Evolutionary conservation across 2,888 invertebrate species (phyloP).

Genomic region (Seladonia tumulorum): DNA sequence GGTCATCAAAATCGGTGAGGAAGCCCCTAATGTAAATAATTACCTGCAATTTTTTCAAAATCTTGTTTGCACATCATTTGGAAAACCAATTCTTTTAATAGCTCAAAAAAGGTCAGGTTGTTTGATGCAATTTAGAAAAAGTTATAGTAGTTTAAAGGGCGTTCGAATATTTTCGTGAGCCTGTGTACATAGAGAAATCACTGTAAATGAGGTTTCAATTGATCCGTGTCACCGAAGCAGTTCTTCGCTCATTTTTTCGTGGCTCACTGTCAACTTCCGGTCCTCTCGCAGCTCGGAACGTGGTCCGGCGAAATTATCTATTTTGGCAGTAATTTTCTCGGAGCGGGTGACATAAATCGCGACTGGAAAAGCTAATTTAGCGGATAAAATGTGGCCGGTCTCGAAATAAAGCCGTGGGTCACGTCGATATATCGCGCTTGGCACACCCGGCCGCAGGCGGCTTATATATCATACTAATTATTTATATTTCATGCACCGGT

Average conservation of each 20-base stretch:
- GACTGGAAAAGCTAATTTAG: slow-evolving; percentile 77
- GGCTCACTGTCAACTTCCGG: not conserved
- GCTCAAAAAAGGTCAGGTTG: too few relatives aligned
- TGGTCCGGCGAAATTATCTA: slow-evolving; percentile 67
- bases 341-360: slow-evolving; percentile 76
- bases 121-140: too few relatives aligned
- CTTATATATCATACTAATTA: slow-evolving; percentile 80
- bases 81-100: too few relatives aligned
- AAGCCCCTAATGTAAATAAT: too few relatives aligned
- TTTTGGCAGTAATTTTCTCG: slow-evolving; percentile 70
- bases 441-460: slow-evolving; percentile 69
- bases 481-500: slow-evolving; percentile 78
- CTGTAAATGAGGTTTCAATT: not conserved
- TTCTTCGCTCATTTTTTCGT: not conserved
- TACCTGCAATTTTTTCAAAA: too few relatives aligned
- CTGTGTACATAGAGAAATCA: too few relatives aligned
- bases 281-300: not conserved
- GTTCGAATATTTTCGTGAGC: too few relatives aligned
- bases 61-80: too few relatives aligned
- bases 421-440: slow-evolving; percentile 75
- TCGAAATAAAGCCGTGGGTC: slow-evolving; percentile 79
- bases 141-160: too few relatives aligned
- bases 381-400: slow-evolving; percentile 76
- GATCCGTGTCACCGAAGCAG: not conserved
- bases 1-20: too few relatives aligned